phyloP scores from a whole-genome alignment of 2,888 invertebrate genomes.

The Erebia ligea region DNA sequence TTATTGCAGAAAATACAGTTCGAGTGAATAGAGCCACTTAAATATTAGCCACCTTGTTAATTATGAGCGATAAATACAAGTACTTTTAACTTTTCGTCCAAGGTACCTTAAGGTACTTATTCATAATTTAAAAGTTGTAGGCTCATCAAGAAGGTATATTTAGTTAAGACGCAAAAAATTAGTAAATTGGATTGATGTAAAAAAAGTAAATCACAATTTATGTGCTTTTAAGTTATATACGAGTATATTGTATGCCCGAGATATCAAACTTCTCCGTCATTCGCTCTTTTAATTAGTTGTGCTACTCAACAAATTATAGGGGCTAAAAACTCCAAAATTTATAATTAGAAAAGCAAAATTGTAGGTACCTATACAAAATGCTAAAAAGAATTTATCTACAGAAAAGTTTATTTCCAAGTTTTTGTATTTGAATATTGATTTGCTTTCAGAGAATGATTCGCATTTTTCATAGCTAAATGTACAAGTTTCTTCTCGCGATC shows the following conservation, averaged over 20 bases:
- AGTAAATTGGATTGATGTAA: not conserved
- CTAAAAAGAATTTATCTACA: constrained; percentile 53
- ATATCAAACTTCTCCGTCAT: not conserved
- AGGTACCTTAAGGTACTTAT: too few species aligned
- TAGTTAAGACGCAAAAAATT: too few species aligned
- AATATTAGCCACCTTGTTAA: not conserved
- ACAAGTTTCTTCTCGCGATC: constrained; percentile 74
- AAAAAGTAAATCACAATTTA: not conserved
- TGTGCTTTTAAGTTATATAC: not conserved
- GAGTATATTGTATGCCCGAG: not conserved
- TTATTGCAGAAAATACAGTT: constrained; percentile 80
- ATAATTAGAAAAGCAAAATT: constrained; percentile 14
- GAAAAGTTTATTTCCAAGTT: constrained; percentile 61
- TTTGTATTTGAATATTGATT: constrained; percentile 75
- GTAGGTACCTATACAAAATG: constrained; percentile 46
- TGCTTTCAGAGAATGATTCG: constrained; percentile 70
- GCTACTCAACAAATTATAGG: not conserved
- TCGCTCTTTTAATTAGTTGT: not conserved
- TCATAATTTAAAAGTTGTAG: too few species aligned
- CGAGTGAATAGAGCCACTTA: not conserved
- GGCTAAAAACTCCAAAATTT: not conserved
- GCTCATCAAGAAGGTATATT: too few species aligned
- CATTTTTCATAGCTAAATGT: constrained; percentile 75
- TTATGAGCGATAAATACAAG: not conserved
- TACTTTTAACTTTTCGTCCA: too few species aligned